A percentile compares a stretch with the other conserved stretches of the same genome.
Conservation (phyloP, 2,797 vertebrate genomes). For the Corythornis leucogaster region DNA sequence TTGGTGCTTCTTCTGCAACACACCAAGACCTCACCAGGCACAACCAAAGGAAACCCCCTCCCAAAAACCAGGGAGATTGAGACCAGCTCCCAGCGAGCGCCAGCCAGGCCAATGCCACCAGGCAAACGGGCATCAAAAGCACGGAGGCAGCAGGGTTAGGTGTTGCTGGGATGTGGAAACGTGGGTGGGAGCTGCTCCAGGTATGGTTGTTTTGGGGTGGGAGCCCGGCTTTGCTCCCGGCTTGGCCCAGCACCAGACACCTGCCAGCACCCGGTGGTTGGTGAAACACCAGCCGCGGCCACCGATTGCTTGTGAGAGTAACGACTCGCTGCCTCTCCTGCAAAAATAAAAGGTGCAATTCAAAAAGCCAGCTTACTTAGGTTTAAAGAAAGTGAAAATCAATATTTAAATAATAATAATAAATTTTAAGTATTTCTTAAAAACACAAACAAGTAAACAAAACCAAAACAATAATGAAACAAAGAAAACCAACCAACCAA, state of each 20-base stretch:
- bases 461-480: not conserved
- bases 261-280: not conserved
- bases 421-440: too few species aligned
- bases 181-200: not conserved
- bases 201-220: accelerated
- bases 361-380: not conserved
- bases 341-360: not conserved
- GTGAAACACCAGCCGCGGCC: not conserved
- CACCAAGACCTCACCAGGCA: not conserved
- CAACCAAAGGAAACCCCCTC: accelerated
- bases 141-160: accelerated
- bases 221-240: not conserved
- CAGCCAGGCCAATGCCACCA: too few species aligned
- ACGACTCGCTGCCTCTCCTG: not conserved
- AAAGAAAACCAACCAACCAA: not conserved
- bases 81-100: accelerated
- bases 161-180: accelerated
- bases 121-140: accelerated
- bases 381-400: not conserved
- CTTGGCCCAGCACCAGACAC: not conserved
- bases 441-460: not conserved
- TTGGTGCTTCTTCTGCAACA: accelerated
- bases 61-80: accelerated
- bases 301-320: not conserved
- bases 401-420: too few species aligned